Percentiles rank a stretch among this genome's conserved stretches.
phyloP scores from a whole-genome alignment of 1,140 invertebrate genomes.

The Lepidurus couesii region DNA sequence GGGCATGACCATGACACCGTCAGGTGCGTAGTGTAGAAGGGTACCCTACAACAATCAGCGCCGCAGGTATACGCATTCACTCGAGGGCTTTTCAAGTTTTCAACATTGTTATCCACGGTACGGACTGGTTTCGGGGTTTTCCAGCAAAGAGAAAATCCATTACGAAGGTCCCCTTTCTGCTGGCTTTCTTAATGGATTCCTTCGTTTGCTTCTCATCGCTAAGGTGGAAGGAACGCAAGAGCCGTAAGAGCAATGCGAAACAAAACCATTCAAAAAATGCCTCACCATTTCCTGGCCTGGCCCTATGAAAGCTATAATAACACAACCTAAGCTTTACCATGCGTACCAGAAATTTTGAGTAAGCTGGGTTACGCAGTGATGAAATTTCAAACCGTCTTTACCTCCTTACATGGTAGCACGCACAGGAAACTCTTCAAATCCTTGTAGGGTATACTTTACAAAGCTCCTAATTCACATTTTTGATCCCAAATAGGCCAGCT shows the following conservation, averaged over 20 bases:
- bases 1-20: neutral
- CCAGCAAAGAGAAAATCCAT: neutral
- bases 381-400: slow-evolving; percentile 9
- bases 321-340: neutral
- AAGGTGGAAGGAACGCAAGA: neutral
- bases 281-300: neutral
- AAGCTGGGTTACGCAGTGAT: neutral
- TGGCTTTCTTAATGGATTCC: neutral
- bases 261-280: neutral
- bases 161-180: neutral
- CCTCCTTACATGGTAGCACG: neutral
- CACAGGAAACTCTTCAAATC: neutral
- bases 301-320: neutral
- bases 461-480: too few species aligned
- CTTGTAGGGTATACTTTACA: too few species aligned
- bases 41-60: slow-evolving; percentile 12
- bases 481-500: too few species aligned
- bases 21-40: neutral
- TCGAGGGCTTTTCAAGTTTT: neutral
- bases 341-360: neutral
- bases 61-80: neutral
- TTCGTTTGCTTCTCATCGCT: neutral
- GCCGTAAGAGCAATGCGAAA: neutral
- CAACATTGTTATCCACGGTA: neutral
- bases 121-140: neutral